Base-by-base conservation (phyloP, 2,888 invertebrate genomes). In the Drosophila testacea region DNA sequence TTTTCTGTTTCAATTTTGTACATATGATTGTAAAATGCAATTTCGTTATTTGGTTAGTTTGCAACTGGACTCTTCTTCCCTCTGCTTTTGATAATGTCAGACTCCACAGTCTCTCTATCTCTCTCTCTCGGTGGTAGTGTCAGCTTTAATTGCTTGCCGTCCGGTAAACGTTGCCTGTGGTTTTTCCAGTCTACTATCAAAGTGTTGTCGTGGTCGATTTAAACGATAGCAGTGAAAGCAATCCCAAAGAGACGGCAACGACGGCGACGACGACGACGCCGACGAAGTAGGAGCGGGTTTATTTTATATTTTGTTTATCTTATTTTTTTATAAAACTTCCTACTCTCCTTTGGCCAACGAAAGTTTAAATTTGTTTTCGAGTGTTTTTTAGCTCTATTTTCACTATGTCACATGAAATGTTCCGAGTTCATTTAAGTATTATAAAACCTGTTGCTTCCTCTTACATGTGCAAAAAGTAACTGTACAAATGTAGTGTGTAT, bases 31-130 rank as follows among this genome's bases (percentile, higher is more conserved):
- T 77, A 69, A 86, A 86, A 86, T 83, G 83, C 81, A 86, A 86
- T 83, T 83, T 88, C 87, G 87, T 88, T 83, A 86, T 88, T 88
- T 86, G 50, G 89, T 69, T 65, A 77, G 70, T 71, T 57, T 28
- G 32, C 48, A 2, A 4, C 39, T 13, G 10, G 52, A n/a, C 16
- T n/a, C 36, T 28, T 22, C 7, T 6, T 10, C 11, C 16, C 44
- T n/a, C 27, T 6, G 10, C 27, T 3, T 22, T n/a, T 16, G 39
- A 13, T 30, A 4, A 42, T 56, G 50, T 56, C 48, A 11, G 22
- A 10, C 42, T 27, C 42, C 42, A 38, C 28, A 13, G 13, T n/a
- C 46, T 46, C 7, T 9, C 30, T 7, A 2, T 30, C 30, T 7
- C 30, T 30, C 5, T 30, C 5, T 4, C 30, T 6, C 32, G 28